A percentile compares a stretch with the other conserved stretches of the same genome.
Conservation (phyloP, 2,113 vertebrate species). For the Electrona antarctica region DNA sequence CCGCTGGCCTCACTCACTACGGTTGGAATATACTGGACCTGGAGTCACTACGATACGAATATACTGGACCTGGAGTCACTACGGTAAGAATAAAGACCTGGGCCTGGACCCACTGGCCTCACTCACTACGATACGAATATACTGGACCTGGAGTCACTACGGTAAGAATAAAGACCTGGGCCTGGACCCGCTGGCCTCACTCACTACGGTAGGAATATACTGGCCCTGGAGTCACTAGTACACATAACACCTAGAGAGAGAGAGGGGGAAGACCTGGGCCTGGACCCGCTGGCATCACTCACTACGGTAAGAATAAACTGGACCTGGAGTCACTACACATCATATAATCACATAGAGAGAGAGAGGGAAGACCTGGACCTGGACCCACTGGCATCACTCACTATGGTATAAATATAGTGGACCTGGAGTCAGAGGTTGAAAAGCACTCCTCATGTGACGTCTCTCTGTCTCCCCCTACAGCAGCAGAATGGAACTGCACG, state of each 20-base stretch:
- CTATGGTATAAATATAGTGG: background rate
- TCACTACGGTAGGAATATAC: slow-evolving; percentile 70
- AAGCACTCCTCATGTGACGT: no score
- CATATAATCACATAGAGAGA: no score
- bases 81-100: no score
- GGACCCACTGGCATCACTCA: slow-evolving; percentile 5
- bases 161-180: slow-evolving; percentile 73
- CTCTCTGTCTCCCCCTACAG: background rate
- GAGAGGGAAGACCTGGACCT: no score
- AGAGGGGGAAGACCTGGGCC: slow-evolving; percentile 72
- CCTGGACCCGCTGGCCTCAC: slow-evolving; percentile 73
- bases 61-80: no score
- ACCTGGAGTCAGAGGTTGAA: no score
- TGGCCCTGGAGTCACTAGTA: no score
- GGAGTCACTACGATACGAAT: slow-evolving; percentile 11
- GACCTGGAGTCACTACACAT: no score
- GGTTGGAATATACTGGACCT: slow-evolving; percentile 42
- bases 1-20: slow-evolving; percentile 74
- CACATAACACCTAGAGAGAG: no score
- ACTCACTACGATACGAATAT: slow-evolving; percentile 70
- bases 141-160: no score
- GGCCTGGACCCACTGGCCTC: slow-evolving; percentile 48
- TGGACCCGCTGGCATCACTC: slow-evolving; percentile 71
- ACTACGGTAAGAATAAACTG: slow-evolving; percentile 65
- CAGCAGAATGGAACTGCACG: slow-evolving; percentile 86